Conservation (phyloP, 2,888 invertebrate species). For the Tipula vernalis region DNA sequence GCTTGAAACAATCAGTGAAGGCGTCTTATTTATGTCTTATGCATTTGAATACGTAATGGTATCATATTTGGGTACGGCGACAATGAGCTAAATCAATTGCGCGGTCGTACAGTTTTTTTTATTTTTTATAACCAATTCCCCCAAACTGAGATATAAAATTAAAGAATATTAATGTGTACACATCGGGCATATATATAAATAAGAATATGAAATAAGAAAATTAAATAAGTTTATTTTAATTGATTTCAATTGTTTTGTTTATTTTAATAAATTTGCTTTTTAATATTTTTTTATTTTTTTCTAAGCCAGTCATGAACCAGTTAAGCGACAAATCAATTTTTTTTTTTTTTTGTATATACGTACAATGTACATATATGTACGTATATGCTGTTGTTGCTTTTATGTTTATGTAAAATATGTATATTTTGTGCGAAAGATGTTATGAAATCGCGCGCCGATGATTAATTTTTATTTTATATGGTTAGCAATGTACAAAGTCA, state of each 20-base stretch:
- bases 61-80: not conserved
- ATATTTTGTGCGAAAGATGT: not conserved
- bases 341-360: not conserved
- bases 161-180: not conserved
- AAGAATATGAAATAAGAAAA: not conserved
- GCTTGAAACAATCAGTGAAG: not conserved
- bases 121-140: not conserved
- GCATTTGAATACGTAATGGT: not conserved
- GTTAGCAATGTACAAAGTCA: not conserved
- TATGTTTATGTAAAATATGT: not conserved
- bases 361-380: not conserved
- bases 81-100: not conserved
- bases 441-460: not conserved
- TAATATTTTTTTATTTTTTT: not conserved
- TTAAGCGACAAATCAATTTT: constrained; percentile 4
- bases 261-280: not conserved
- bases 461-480: not conserved
- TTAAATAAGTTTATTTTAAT: not conserved
- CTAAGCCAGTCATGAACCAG: not conserved
- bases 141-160: not conserved
- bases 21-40: not conserved
- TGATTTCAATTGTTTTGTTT: constrained; percentile 4
- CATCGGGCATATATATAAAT: not conserved
- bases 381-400: not conserved
- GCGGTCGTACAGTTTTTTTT: not conserved